Conservation (phyloP, 2,797 vertebrate species). For the Aphelocoma californica region DNA sequence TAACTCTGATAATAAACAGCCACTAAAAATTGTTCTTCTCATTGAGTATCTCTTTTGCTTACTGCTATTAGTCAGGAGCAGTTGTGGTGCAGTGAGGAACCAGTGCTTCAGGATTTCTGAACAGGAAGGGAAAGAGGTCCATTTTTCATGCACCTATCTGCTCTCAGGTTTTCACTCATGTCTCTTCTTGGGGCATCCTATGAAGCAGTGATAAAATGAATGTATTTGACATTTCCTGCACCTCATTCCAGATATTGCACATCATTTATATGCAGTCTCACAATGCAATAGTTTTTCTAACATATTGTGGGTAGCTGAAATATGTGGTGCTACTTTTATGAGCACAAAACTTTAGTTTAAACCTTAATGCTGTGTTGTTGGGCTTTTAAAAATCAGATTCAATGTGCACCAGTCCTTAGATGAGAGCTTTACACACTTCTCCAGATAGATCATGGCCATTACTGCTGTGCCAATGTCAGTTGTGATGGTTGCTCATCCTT, state of each 20-base stretch:
- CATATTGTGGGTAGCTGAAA: neutral
- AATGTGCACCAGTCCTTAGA: neutral
- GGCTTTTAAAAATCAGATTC: neutral
- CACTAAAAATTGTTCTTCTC: neutral
- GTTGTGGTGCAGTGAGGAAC: neutral
- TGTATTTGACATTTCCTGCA: neutral
- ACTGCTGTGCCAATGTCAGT: neutral
- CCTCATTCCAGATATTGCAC: slow-evolving; percentile 13
- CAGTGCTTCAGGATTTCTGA: neutral
- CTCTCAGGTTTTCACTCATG: neutral
- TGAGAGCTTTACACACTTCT: neutral
- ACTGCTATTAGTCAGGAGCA: neutral
- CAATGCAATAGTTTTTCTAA: neutral
- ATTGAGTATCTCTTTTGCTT: neutral
- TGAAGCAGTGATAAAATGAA: neutral
- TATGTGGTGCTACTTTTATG: neutral
- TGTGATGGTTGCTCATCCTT: neutral
- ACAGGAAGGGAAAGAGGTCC: neutral
- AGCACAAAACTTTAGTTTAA: neutral
- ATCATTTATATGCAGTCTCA: neutral
- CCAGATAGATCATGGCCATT: neutral
- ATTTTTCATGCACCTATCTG: neutral
- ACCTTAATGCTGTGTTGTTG: neutral
- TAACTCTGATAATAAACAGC: neutral
- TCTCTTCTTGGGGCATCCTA: neutral